Evolutionary conservation across 2,797 vertebrate genomes (phyloP), one percentile per base, ranked within the genome.

Genomic region (Gila robusta): DNA sequence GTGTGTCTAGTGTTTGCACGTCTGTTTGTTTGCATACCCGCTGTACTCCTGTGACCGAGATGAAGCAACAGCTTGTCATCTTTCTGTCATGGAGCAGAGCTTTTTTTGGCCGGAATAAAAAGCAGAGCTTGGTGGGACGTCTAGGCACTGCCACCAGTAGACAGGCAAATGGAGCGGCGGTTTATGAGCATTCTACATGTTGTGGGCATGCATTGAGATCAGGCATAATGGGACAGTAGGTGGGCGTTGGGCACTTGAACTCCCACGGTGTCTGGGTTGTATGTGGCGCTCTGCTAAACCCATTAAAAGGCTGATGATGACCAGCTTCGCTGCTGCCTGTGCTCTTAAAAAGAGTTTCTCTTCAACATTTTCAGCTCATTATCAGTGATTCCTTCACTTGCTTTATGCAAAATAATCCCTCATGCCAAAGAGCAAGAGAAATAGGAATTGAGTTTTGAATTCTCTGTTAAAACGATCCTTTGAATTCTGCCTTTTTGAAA

Each of bases 1-100:
- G 76, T 79, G 67, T 84, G 66, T 39, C 28, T 62, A 37, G 52
- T 47, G 49, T 89, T 64, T 47, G 69, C 41, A 78, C 69, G 80
- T 86, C 80, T 83, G 72, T 87, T 82, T 88, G 88, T 87, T 84
- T 88, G 86, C 82, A 82, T 85, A 69, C 79, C 83, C 79, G 6
- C 86, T 79, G 79, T 70, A 87, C 84, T 88, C 74, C 73, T 89
- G 76, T 77, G 56, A 79, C 85, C 79, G 67, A 54, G 80, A 87
- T 87, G 81, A 88, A 85, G 78, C 81, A 73, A 72, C 79, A 64
- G 89, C 82, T 89, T 86, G 87, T 86, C 84, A 87, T 88, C 85
- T 87, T 83, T 82, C 86, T 87, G 86, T 89, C 86, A 87, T 32
- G 2, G 56, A 52, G 81, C 62, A 67, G 67, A 73, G 76, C 83